phyloP scores from a whole-genome alignment of 2,113 vertebrate genomes.

The Nothoprocta perdicaria region DNA sequence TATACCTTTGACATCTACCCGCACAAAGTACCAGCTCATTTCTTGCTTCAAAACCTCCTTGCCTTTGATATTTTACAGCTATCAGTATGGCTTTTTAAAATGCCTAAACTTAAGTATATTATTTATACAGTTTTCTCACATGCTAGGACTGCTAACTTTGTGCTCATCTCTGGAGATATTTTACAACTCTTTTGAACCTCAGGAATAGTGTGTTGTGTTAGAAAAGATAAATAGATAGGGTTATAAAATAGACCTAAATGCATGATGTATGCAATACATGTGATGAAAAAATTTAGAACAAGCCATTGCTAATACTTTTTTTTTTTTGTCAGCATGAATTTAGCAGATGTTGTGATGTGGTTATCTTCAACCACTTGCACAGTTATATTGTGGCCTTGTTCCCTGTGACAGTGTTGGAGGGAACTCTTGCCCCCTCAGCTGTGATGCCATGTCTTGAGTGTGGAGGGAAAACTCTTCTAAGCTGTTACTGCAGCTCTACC shows the following conservation, averaged over 20 bases:
- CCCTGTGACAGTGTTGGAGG: neutral
- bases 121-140: neutral
- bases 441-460: neutral
- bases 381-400: neutral
- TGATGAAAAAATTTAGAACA: neutral
- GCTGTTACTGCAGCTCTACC: neutral
- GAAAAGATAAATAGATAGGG: neutral
- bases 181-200: neutral
- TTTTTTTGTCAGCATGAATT: neutral
- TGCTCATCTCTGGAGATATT: neutral
- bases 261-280: fast-evolving
- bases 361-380: neutral
- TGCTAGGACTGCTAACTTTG: neutral
- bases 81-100: neutral
- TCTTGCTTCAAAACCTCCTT: neutral
- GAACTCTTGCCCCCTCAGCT: neutral
- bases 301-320: neutral
- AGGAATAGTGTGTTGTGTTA: neutral
- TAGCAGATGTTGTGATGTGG: neutral
- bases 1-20: neutral
- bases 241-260: neutral
- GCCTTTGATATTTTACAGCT: neutral
- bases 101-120: neutral
- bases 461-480: neutral
- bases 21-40: neutral